Conservation (phyloP, 2,113 vertebrate species). For the Rostratula benghalensis region DNA sequence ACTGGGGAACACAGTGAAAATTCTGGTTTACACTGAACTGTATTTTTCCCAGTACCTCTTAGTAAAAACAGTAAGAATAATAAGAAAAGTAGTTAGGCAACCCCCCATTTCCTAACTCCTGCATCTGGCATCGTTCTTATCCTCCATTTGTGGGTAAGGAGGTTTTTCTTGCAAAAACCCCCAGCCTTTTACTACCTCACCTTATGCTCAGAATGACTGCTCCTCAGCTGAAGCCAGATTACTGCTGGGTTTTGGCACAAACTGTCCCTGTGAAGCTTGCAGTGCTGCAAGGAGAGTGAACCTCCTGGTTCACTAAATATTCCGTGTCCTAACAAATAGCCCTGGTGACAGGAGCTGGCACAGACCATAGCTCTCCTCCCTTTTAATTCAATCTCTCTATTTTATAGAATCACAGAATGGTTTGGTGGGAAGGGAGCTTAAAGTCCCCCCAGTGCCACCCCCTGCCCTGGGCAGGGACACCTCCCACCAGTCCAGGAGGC, state of each 20-base stretch:
- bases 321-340: fast-evolving
- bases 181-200: neutral
- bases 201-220: fast-evolving
- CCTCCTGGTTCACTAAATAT: neutral
- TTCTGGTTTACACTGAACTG: fast-evolving
- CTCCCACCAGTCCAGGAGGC: no score
- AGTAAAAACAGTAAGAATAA: neutral
- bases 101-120: neutral
- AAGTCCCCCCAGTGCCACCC: no score
- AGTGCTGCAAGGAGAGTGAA: neutral
- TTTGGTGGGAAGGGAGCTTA: no score
- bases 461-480: no score
- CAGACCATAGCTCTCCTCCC: neutral
- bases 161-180: neutral
- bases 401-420: no score
- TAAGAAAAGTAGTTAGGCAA: neutral
- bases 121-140: neutral
- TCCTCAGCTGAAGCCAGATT: neutral
- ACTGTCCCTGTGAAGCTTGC: no score
- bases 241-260: neutral
- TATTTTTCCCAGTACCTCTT: neutral
- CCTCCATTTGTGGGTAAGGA: neutral
- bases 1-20: neutral
- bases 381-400: neutral
- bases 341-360: neutral